Evolutionary conservation across 2,113 vertebrate species (phyloP), one percentile per base, ranked within the genome.

Genomic region (Equus przewalskii): DNA sequence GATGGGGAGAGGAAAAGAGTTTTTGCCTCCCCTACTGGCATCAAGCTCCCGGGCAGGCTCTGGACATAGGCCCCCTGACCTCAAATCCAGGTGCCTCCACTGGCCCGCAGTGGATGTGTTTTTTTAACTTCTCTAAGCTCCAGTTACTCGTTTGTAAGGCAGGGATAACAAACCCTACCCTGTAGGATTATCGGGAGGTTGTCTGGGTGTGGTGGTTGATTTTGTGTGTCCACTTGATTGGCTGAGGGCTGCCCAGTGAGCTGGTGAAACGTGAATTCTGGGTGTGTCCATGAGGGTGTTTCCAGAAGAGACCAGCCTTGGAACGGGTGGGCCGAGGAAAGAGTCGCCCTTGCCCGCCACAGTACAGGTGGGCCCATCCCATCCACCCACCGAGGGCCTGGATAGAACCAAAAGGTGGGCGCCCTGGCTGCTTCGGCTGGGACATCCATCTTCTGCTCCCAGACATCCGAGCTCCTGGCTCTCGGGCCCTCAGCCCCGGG

Each of bases 291-390:
- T 1, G 28, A 44, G 30, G 36, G 10, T 26, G 28, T 86, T 46
- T 86, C 15, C 21, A 56, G 80, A 33, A 26, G 36, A 78, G 73
- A 60, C 11, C n/a, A 49, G 36, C 84, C 2, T 15, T 28, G 46
- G 22, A 69, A 11, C 21, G 36, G 15, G 12, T 19, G 21, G 36
- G 28, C 36, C 11, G 64, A 49, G 28, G 69, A 6, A 64, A 46
- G 62, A 80, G 30, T 4, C 0, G 9, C 6, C n/a, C 22, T 33
- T 0, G n/a, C 14, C 12, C 26, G 22, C 28, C 3, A 24, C 10
- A 46, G 0, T 14, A 5, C 3, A 7, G 21, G 49, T 54, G 44
- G 56, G 73, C 12, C 1, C 36, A 41, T 41, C 36, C 18, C 14
- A 12, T 33, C 64, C 64, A 10, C 13, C 36, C 10, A 18, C 10